Conservation (phyloP, 64 coral and sea anemone genomes). For the Stichodactyla helianthus region DNA sequence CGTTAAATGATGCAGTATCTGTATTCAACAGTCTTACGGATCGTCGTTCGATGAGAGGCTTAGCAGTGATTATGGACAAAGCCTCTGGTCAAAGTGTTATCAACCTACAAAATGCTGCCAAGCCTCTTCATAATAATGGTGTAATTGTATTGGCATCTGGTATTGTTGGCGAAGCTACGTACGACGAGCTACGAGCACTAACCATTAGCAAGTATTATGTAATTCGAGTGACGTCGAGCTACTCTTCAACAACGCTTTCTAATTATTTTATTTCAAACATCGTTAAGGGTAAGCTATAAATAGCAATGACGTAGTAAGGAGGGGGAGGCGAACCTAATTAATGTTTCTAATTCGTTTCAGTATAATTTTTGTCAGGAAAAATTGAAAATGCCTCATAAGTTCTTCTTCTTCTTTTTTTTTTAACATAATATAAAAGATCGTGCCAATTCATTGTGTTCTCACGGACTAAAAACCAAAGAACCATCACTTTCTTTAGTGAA, state of each 20-base stretch:
- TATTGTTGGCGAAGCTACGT: constrained; percentile 6
- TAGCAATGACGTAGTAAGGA: background rate
- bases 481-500: too few species aligned
- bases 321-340: too few species aligned
- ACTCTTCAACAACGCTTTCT: background rate
- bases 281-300: background rate
- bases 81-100: too few species aligned
- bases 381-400: background rate
- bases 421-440: background rate
- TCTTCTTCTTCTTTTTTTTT: background rate
- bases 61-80: background rate
- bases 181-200: constrained; percentile 6
- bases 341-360: too few species aligned
- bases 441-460: too few species aligned
- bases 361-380: background rate
- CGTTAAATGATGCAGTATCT: background rate
- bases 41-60: background rate
- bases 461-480: too few species aligned
- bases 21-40: background rate
- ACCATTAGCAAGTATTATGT: background rate
- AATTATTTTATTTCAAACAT: background rate
- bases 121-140: constrained; percentile 11
- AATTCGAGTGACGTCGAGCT: background rate
- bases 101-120: background rate
- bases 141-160: constrained; percentile 24